phyloP scores from a whole-genome alignment of 1,140 invertebrate species.

The Pseudoatta argentina region DNA sequence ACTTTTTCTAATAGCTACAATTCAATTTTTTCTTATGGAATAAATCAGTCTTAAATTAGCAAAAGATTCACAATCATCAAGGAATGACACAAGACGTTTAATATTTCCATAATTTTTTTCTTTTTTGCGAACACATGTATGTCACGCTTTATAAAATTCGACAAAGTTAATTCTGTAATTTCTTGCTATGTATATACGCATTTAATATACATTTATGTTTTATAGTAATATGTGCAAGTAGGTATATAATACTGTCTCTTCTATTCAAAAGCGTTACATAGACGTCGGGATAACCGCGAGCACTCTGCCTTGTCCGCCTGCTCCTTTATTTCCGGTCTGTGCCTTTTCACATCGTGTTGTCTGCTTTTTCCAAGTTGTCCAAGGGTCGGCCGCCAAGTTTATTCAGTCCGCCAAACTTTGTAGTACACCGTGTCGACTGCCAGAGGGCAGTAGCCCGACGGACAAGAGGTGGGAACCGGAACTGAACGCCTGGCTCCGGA shows the following conservation, averaged over 20 bases:
- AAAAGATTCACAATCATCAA: not conserved
- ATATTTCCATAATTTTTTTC: not conserved
- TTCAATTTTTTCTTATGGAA: not conserved
- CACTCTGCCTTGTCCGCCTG: constrained; percentile 21
- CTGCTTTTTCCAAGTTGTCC: constrained; percentile 82
- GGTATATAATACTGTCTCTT: not conserved
- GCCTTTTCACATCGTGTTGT: constrained; percentile 77
- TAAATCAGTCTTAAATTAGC: not conserved
- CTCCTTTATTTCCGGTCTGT: constrained; percentile 74
- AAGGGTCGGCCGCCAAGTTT: constrained; percentile 84
- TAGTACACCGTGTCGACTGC: constrained; percentile 86
- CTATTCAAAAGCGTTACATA: not conserved
- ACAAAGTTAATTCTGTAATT: not conserved
- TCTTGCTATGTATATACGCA: not conserved
- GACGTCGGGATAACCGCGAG: constrained; percentile 21
- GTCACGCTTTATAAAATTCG: not conserved
- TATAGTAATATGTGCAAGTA: not conserved
- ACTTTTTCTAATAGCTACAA: not conserved
- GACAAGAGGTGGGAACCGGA: constrained; percentile 83
- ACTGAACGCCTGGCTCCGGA: constrained; percentile 82
- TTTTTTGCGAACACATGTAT: not conserved
- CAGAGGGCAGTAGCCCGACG: constrained; percentile 84
- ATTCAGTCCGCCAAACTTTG: constrained; percentile 86
- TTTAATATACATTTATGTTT: not conserved
- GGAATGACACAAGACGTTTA: not conserved